Evolutionary conservation across 2,888 invertebrate species (phyloP), one percentile per base, ranked within the genome.

Genomic region (Ormyrus pomaceus): DNA sequence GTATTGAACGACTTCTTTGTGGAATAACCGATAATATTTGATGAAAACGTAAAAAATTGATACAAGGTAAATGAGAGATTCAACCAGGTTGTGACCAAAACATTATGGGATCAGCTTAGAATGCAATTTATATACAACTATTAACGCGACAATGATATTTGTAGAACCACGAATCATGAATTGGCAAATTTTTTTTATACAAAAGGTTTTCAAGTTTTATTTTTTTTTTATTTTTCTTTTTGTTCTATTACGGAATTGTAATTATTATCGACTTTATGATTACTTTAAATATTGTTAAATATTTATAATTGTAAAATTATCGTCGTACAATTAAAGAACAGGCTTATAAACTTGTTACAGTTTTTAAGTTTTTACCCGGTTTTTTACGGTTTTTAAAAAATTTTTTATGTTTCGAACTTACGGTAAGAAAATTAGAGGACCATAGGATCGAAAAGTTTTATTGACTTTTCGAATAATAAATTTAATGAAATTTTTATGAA

Each of bases 21-120:
- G 34, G 69, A 62, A 64, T 56, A 72, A 65, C 59, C n/a, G 55
- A 55, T 48, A 10, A 65, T 66, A 56, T 50, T 65, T 53, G n/a
- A 74, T 58, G 48, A 69, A 75, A 55, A 53, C 61, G 59, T 10
- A 61, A 65, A 70, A 59, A 74, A 48, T 46, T 59, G 34, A 34
- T 34, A 59, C 62, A 70, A 76, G 61, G 74, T 5, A 72, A 68
- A 77, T 51, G 19, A 62, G 71, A 77, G 58, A 79, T 82, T 70
- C 85, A 87, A 87, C 85, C 87, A 86, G 89, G 88, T 89, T 89
- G 89, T 89, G 89, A 89, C 88, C 89, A 89, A 87, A 89, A 88
- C 85, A 87, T 86, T 83, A 88, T 88, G 89, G 89, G 89, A 89
- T 88, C 89, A 89, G 88, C 87, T 88, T 88, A 88, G 86, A 88